A percentile compares a stretch with the other conserved stretches of the same genome.
Conservation (phyloP, 2,113 vertebrate species). For the Hemichromis elongatus region DNA sequence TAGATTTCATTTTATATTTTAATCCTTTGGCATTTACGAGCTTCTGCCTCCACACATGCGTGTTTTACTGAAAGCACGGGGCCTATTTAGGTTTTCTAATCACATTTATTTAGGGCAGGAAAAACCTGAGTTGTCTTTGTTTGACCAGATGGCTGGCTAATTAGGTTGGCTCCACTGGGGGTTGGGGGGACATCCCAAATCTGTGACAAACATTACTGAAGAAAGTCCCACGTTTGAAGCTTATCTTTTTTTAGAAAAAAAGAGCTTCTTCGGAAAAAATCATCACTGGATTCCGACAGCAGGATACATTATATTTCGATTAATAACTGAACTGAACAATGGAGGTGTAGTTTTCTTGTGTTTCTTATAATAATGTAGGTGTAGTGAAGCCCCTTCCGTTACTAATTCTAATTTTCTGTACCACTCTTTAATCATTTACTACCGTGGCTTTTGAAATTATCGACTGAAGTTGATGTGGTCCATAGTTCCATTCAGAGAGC, state of each 20-base stretch:
- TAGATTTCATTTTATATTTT: not conserved
- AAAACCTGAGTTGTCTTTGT: constrained; percentile 64
- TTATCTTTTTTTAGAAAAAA: not conserved
- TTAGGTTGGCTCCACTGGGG: constrained; percentile 43
- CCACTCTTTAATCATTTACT: constrained; percentile 66
- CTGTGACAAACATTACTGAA: constrained; percentile 44
- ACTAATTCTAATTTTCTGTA: constrained; percentile 43
- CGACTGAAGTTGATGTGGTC: constrained; percentile 49
- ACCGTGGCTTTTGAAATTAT: constrained; percentile 59
- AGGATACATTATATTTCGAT: not conserved
- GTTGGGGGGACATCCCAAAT: constrained; percentile 38
- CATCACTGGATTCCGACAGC: not conserved
- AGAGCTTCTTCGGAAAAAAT: not conserved
- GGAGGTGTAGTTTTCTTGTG: not conserved
- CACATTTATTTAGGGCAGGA: constrained; percentile 57
- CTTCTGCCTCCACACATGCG: not conserved
- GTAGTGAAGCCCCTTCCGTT: constrained; percentile 1
- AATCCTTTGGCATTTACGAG: not conserved
- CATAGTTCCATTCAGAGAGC: constrained; percentile 55
- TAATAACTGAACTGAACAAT: not conserved
- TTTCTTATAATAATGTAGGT: not conserved
- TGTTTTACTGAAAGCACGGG: not conserved
- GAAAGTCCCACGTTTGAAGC: constrained; percentile 2
- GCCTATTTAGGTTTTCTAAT: constrained; percentile 57
- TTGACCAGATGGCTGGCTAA: constrained; percentile 68